Base-by-base conservation (phyloP, 2,797 vertebrate species). In the Arctocebus calabarensis region DNA sequence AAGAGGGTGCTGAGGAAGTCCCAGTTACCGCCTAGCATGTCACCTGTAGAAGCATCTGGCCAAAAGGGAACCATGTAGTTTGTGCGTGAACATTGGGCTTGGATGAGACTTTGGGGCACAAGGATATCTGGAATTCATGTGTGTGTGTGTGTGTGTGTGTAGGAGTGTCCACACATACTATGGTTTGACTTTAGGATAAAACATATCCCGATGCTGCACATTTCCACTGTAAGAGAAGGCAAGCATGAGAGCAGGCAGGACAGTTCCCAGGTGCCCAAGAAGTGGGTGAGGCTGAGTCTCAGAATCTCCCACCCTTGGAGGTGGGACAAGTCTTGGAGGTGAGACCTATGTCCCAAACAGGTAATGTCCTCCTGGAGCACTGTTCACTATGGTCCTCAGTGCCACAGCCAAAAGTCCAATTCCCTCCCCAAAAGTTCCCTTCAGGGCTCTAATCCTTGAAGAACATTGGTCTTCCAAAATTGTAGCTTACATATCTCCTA, bases 101-200 rank as follows among this genome's bases (percentile, higher is more conserved):
- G 25, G 34, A 29, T 61, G n/a, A 45, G n/a, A 90, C 5, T 74
- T 83, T 73, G 40, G 13, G 57, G 40, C 68, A 37, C 61, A 34
- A 1, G 10, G 12, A 19, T 27, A 11, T 57, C 43, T 83, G 25
- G 48, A 77, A 87, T 90, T 55, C 78, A 25, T 57, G 52, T 10
- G 34, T 43, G 48, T 52, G 48, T 52, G 48, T 52, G 48, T 48
- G 48, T 48, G 48, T 48, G 48, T 48, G 48, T 52, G 48, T 20
- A 73, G n/a, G 45, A 81, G 34, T 29, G 27, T 59, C n/a, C 29
- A 37, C 11, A 73, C 12, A 34, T 11, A n/a, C 19, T 43, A 2
- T 29, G 61, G 29, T 73, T 61, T 73, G 85, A 37, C 57, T 75
- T 90, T 89, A 68, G 84, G 84, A 91, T 61, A 59, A 59, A 90